Conservation (phyloP, 2,113 vertebrate genomes). For the Irena cyanogastra region DNA sequence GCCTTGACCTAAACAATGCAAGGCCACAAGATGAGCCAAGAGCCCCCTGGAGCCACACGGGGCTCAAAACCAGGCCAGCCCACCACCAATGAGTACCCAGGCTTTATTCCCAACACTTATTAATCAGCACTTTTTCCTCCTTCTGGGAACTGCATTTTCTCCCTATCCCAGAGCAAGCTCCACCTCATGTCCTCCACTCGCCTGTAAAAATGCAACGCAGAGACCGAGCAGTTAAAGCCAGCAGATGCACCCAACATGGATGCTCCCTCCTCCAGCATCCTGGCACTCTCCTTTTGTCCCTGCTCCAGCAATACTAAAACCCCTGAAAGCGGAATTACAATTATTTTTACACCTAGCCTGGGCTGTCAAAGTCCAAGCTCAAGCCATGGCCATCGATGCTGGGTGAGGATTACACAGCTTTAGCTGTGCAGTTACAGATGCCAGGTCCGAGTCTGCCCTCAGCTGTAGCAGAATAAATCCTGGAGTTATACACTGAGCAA, state of each 20-base stretch:
- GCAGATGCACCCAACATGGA: not conserved
- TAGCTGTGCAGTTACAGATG: not conserved
- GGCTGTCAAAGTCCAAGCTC: not conserved
- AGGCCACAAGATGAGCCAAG: not conserved
- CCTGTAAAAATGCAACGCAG: not conserved
- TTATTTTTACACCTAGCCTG: not conserved
- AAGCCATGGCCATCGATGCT: not conserved
- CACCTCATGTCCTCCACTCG: not conserved
- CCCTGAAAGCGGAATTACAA: not conserved
- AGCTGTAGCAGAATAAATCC: not conserved
- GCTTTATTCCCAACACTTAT: not conserved
- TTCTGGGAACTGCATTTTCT: not conserved
- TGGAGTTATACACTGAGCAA: not conserved
- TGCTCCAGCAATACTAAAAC: not conserved
- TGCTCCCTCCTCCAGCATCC: not conserved
- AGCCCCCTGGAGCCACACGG: not conserved
- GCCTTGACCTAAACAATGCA: not conserved
- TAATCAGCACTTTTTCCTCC: fast-evolving
- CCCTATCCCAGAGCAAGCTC: not conserved
- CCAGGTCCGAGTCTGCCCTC: not conserved
- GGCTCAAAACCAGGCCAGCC: not conserved
- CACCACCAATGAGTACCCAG: fast-evolving
- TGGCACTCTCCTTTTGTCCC: not conserved
- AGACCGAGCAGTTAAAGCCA: not conserved
- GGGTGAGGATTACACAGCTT: slow-evolving; percentile 8